Base-by-base conservation (phyloP, 1,140 invertebrate species). In the Metopolophium dirhodum region DNA sequence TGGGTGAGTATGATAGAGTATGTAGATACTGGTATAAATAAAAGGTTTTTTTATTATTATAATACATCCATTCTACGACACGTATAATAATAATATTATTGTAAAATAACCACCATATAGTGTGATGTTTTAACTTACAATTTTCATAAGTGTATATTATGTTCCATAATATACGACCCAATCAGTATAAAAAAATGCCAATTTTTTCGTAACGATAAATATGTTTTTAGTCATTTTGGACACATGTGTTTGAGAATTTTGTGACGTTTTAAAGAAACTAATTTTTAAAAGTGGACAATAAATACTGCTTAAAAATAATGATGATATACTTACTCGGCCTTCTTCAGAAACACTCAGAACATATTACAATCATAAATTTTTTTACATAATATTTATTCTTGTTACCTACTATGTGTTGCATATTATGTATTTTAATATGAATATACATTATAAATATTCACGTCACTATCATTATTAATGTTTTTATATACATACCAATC, bases 201-300 rank as follows among this genome's bases (percentile, higher is more conserved):
- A 11, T 68, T 61, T 68, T 61, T 45, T 7, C 6, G 35, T 41
- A 68, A 41, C 37, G 26, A 68, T 90, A 45, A 68, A 90, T 30
- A 68, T 11, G 14, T 90, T 61, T 61, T 51, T 61, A 45, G 89
- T 90, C 22, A 45, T 61, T 90, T 68, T 22, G 54, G 26, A 23
- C 89, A 90, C 89, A 90, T 90, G 54, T 90, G 89, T 68, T 45
- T 89, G 2, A 26, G 51, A 54, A 41, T 45, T 45, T n/a, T 9
- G 89, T 47, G 54, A 6, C 57, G 23, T 68, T 61, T 41, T 37
- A 68, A 45, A 41, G 22, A 90, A 90, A 90, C 54, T 90, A 90
- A 90, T 90, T 90, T 90, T 90, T 90, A 47, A 90, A 90, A 90
- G 89, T 90, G 54, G 18, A 68, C 57, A 45, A 90, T 90, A 90